Percentiles rank a stretch among this genome's conserved stretches.
Evolutionary conservation across 2,797 vertebrate species (phyloP).

Genomic region (Leucoraja ocellata): DNA sequence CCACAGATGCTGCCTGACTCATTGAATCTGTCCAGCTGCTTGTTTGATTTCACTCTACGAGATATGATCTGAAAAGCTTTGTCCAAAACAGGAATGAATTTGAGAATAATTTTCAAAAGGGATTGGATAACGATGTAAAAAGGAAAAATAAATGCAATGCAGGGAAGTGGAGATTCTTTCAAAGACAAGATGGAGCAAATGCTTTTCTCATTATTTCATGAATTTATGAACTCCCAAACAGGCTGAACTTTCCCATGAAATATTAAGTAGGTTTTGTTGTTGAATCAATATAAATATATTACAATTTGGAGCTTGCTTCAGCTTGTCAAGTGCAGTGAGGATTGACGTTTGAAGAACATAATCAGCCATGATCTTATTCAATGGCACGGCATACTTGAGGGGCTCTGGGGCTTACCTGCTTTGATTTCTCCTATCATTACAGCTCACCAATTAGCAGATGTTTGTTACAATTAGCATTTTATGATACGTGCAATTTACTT

Average conservation of each 20-base stretch:
- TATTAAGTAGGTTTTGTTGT: background rate
- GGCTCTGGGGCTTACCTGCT: too few relatives aligned
- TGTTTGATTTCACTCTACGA: background rate
- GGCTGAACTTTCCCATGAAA: background rate
- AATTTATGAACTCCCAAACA: background rate
- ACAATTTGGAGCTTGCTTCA: background rate
- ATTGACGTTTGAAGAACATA: too few relatives aligned
- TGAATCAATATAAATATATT: background rate
- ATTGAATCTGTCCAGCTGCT: too few relatives aligned
- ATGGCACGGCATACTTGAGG: too few relatives aligned
- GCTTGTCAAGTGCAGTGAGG: too few relatives aligned
- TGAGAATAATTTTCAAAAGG: background rate
- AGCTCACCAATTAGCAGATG: background rate
- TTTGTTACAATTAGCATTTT: background rate
- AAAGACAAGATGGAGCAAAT: background rate
- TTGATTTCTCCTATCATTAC: background rate
- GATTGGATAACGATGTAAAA: background rate
- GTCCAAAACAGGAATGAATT: background rate
- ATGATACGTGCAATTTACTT: background rate
- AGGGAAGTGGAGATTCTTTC: background rate
- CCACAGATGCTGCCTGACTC: too few relatives aligned
- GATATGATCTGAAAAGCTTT: background rate
- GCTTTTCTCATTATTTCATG: background rate
- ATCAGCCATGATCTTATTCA: too few relatives aligned
- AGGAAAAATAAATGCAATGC: background rate